Percentiles rank a stretch among this genome's conserved stretches.
phyloP scores from a whole-genome alignment of 1,140 invertebrate species.

The Lucilia cuprina region DNA sequence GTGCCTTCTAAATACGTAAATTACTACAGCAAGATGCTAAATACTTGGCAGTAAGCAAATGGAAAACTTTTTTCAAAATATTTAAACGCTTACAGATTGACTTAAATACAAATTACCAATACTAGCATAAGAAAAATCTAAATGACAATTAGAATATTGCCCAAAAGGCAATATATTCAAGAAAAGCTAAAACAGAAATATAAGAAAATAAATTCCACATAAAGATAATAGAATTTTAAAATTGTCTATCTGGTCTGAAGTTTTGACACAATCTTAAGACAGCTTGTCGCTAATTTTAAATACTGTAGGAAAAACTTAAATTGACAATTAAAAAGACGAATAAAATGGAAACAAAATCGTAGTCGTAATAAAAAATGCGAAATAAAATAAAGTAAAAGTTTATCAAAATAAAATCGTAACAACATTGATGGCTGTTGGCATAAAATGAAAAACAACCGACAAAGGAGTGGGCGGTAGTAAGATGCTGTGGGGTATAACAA shows the following conservation, averaged over 20 bases:
- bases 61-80: too few relatives aligned
- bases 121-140: neutral
- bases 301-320: conserved; percentile 22
- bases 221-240: neutral
- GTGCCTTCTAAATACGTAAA: neutral
- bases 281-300: conserved; percentile 29
- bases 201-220: neutral
- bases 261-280: conserved; percentile 31
- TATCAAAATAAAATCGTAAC: neutral
- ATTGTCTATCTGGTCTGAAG: neutral
- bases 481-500: neutral
- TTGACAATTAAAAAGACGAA: conserved; percentile 27
- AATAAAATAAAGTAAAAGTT: neutral
- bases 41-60: too few relatives aligned
- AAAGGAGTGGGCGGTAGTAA: neutral
- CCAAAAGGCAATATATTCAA: neutral
- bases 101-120: neutral
- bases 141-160: conserved; percentile 24
- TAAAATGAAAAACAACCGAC: neutral
- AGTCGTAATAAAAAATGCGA: neutral
- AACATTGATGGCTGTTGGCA: neutral
- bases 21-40: neutral
- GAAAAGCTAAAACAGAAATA: neutral
- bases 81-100: too few relatives aligned
- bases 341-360: neutral